A percentile compares a stretch with the other conserved stretches of the same genome.
Evolutionary conservation across 2,888 invertebrate species (phyloP).

Genomic region (Venusia cambrica): DNA sequence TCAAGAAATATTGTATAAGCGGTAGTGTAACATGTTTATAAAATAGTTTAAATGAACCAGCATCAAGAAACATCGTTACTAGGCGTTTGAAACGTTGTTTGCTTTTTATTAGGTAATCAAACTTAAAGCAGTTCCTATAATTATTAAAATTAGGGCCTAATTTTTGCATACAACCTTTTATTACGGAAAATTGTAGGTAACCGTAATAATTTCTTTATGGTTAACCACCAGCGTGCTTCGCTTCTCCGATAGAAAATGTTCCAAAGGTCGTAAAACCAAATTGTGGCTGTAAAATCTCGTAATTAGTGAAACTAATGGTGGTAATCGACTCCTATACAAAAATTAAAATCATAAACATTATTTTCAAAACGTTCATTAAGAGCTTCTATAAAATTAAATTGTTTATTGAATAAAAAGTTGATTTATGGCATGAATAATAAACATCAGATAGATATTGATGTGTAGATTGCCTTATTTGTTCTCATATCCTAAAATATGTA

Average conservation of each 20-base stretch:
- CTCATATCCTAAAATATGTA: slow-evolving; percentile 40
- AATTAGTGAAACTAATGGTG: slow-evolving; percentile 76
- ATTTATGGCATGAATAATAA: slow-evolving; percentile 35
- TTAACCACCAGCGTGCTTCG: slow-evolving; percentile 46
- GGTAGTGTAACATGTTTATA: no score
- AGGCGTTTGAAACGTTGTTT: no score
- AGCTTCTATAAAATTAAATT: slow-evolving; percentile 50
- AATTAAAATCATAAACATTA: slow-evolving; percentile 53
- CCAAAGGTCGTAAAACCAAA: slow-evolving; percentile 67
- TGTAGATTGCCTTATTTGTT: slow-evolving; percentile 17
- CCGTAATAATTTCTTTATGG: slow-evolving; percentile 64
- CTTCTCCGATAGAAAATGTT: slow-evolving; percentile 61
- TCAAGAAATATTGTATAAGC: no score
- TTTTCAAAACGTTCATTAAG: slow-evolving; percentile 45
- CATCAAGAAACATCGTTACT: no score
- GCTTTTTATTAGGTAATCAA: slow-evolving; percentile 6
- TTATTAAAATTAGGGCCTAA: slow-evolving; percentile 21
- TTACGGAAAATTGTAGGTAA: slow-evolving; percentile 56
- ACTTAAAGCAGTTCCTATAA: slow-evolving; percentile 10
- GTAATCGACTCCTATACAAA: slow-evolving; percentile 65
- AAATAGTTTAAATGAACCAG: no score
- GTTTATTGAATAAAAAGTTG: slow-evolving; percentile 37
- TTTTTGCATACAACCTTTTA: slow-evolving; percentile 49
- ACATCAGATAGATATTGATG: slow-evolving; percentile 30
- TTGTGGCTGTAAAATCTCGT: slow-evolving; percentile 66